Evolutionary conservation across 1,140 invertebrate species (phyloP), one percentile per base, ranked within the genome.

Genomic region (Pissodes strobi): DNA sequence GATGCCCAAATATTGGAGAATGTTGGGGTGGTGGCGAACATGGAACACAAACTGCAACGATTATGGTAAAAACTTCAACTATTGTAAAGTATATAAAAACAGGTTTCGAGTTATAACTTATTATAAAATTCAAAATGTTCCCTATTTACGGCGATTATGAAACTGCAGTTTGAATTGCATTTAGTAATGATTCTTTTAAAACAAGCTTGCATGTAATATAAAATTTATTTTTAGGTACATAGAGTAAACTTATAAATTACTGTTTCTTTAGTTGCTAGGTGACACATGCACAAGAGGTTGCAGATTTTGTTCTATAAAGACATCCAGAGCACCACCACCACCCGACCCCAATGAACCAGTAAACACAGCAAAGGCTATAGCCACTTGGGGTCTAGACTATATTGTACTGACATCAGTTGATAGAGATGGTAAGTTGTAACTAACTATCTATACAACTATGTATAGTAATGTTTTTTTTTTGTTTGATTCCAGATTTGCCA

Each of bases 281-380:
- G 94, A 96, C 74, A 95, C 93, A 8, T 97, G 94, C 73, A 97
- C 94, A 0, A 80, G 92, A 72, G 91, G 90, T 4, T 99, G 96
- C 81, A 85, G 95, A 75, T 99, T 99, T 80, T 99, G 98, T 81
- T 99, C 97, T 1, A 94, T 99, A 8, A 99, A 99, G 84, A 99
- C 98, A 10, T 88, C 95, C 1, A 83, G 90, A 59, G 83, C 85
- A n/a, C 98, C 97, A 1, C 92, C 94, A 9, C 88, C 93, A 0
- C 84, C 95, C 8, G 94, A 99, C 84, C 86, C 90, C 0, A 82
- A 89, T 53, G 98, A 99, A 80, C 97, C 97, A 6, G 72, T 84
- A 3, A 96, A 99, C 79, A 99, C 97, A 2, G 97, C 96, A 1
- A 84, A 82, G 60, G 97, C 97, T 2, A 91, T 99, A 69, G 85